phyloP scores from a whole-genome alignment of 2,888 invertebrate species.

The Physocephala rufipes region DNA sequence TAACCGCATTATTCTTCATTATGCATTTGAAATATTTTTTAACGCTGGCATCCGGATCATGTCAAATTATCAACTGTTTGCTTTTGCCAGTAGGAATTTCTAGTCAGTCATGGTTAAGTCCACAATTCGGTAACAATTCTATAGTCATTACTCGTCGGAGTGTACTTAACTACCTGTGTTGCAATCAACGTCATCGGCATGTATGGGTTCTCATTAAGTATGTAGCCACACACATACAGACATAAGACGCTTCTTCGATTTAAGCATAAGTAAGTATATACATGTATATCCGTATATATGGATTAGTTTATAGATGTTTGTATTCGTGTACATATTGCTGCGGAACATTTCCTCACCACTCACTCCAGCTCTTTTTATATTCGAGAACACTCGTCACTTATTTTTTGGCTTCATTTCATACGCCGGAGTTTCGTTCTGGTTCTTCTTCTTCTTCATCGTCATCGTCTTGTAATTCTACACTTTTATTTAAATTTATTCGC shows the following conservation, averaged over 20 bases:
- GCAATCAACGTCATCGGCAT: not conserved
- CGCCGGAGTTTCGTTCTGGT: no score
- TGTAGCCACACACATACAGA: no score
- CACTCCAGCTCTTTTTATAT: not conserved
- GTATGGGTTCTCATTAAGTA: no score
- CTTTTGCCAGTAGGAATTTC: conserved; percentile 4
- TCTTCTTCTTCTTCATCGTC: not conserved
- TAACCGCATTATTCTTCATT: no score
- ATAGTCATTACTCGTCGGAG: no score
- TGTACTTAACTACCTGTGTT: conserved; percentile 29
- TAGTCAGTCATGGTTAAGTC: conserved; percentile 9
- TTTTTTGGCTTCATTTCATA: conserved; percentile 23
- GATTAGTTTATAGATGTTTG: no score
- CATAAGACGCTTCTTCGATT: no score
- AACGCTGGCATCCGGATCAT: not conserved
- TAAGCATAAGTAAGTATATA: no score
- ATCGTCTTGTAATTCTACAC: not conserved
- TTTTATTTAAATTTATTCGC: not conserved
- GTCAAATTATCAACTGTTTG: conserved; percentile 21
- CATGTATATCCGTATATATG: no score
- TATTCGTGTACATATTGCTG: no score
- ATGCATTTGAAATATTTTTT: no score
- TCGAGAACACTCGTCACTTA: not conserved
- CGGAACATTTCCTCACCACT: conserved; percentile 10
- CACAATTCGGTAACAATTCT: no score